Percentiles rank a stretch among this genome's conserved stretches.
These are phyloP conservation scores for Ylistrum balloti DNA, from an alignment of 1,140 invertebrate species.

Conservation along the genomic window DNA sequence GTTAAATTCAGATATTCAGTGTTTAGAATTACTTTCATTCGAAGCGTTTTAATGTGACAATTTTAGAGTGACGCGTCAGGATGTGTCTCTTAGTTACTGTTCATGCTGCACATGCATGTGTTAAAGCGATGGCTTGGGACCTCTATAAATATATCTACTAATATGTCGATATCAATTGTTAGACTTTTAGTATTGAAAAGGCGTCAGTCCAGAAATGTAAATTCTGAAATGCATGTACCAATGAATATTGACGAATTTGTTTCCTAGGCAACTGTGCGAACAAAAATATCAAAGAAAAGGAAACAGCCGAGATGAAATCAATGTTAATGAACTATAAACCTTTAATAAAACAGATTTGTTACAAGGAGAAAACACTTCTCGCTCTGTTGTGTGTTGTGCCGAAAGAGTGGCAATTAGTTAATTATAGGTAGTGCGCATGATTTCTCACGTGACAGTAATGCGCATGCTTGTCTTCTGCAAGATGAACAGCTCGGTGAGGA, in stretches of 20 bases:
- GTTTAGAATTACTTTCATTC: too few species aligned
- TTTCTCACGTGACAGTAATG: conserved; percentile 1
- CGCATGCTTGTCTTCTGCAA: neutral
- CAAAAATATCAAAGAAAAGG: neutral
- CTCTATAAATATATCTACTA: too few species aligned
- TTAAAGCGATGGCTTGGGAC: too few species aligned
- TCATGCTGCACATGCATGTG: too few species aligned
- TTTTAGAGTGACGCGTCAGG: too few species aligned
- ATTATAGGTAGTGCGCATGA: conserved; percentile 32
- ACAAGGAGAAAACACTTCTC: neutral
- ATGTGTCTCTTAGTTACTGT: too few species aligned
- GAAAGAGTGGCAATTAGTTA: conserved; percentile 23
- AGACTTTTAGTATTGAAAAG: neutral
- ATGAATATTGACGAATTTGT: neutral
- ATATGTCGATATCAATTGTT: too few species aligned
- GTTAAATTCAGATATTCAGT: too few species aligned
- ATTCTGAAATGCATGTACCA: neutral
- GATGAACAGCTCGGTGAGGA: neutral
- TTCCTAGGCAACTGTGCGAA: neutral
- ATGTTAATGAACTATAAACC: neutral
- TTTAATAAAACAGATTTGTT: conserved; percentile 1
- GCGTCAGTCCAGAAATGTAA: neutral
- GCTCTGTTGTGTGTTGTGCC: neutral
- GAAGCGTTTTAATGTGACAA: too few species aligned
- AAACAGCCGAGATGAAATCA: neutral